Conservation (phyloP, 2,888 invertebrate genomes). For the Tromatobia lineatoria region DNA sequence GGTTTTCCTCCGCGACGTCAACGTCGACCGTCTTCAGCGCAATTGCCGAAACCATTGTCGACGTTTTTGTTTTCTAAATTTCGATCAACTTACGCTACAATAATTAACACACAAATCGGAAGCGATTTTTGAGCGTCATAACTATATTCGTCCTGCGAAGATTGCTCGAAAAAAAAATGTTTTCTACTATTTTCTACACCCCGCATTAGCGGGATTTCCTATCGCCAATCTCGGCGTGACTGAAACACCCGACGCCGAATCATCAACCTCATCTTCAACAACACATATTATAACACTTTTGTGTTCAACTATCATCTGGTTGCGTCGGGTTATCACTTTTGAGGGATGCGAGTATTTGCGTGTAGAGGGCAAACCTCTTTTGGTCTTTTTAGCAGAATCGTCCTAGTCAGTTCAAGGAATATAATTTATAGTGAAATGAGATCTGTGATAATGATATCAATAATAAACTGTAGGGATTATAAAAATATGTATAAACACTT, state of each 20-base stretch:
- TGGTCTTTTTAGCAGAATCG: no score
- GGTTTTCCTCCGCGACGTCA: slow-evolving; percentile 52
- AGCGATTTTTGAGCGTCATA: background rate
- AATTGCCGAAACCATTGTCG: slow-evolving; percentile 36
- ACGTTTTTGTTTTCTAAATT: background rate
- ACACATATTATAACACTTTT: background rate
- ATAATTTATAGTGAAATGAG: no score
- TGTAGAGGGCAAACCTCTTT: no score
- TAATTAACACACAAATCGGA: background rate
- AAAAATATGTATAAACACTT: no score
- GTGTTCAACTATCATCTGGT: no score
- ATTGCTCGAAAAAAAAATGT: background rate
- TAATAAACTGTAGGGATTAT: no score
- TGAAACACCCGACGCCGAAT: slow-evolving; percentile 1
- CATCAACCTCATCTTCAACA: slow-evolving; percentile 15
- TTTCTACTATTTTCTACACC: slow-evolving; percentile 1
- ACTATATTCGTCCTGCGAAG: background rate
- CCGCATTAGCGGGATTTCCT: background rate
- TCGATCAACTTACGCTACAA: background rate
- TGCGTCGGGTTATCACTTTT: no score
- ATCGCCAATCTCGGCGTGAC: background rate
- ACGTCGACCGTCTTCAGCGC: slow-evolving; percentile 34
- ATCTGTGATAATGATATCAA: no score
- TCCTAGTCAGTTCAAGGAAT: no score
- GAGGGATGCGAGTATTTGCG: no score